Percentiles rank a stretch among this genome's conserved stretches.
phyloP scores from a whole-genome alignment of 2,888 invertebrate species.

The Pardosa pseudoannulata region DNA sequence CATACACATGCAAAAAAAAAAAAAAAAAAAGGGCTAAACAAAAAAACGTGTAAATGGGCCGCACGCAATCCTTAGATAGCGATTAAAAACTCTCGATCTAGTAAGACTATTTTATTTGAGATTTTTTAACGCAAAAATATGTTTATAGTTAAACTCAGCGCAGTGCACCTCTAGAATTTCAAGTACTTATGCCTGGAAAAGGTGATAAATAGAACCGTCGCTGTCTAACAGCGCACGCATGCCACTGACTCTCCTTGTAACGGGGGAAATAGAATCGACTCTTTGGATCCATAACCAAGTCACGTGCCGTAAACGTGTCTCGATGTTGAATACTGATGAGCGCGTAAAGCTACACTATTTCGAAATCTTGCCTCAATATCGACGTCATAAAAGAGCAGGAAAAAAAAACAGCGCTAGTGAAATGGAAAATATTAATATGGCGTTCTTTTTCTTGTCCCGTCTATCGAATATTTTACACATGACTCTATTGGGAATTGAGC shows the following conservation, averaged over 20 bases:
- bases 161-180: not conserved
- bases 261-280: not conserved
- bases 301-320: slow-evolving; percentile 67
- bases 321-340: slow-evolving; percentile 58
- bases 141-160: not conserved
- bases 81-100: no score
- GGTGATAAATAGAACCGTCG: slow-evolving; percentile 58
- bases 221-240: slow-evolving; percentile 14
- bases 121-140: no score
- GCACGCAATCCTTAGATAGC: no score
- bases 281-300: slow-evolving; percentile 41
- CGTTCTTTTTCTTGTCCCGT: no score
- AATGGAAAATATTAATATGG: slow-evolving; percentile 12
- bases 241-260: not conserved
- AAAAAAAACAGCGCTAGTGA: slow-evolving; percentile 24
- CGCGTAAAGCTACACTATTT: slow-evolving; percentile 18
- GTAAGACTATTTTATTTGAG: no score
- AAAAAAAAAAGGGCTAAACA: no score
- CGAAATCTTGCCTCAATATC: not conserved
- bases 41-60: no score
- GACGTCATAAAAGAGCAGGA: not conserved
- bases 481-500: no score
- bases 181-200: slow-evolving; percentile 9
- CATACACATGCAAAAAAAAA: no score
- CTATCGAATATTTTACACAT: no score